Conservation (phyloP, 1,140 invertebrate species). For the Drosophila tsacasi region DNA sequence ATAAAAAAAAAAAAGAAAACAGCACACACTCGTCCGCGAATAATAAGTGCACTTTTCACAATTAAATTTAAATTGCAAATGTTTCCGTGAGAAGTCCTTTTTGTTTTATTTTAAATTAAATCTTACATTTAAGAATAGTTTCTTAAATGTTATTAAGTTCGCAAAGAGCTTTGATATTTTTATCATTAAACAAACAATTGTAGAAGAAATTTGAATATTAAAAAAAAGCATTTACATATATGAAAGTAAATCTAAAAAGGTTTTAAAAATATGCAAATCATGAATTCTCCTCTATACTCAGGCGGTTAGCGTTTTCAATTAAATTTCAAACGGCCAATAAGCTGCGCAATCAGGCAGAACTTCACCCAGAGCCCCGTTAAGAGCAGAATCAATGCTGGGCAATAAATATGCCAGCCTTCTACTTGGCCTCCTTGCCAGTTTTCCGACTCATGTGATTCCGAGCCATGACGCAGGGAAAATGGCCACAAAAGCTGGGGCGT, state of each 20-base stretch:
- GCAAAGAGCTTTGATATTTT: neutral
- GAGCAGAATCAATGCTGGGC: conserved; percentile 37
- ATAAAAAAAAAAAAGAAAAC: neutral
- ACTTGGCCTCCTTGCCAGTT: conserved; percentile 32
- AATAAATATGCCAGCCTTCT: conserved; percentile 45
- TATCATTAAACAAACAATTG: neutral
- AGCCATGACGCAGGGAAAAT: conserved; percentile 41
- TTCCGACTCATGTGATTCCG: conserved; percentile 37
- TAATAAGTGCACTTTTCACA: conserved; percentile 3
- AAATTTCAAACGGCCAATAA: conserved; percentile 10
- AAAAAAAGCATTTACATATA: neutral
- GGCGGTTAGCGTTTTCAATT: conserved; percentile 7
- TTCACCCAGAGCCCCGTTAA: conserved; percentile 31
- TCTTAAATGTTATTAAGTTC: neutral
- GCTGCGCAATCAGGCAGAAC: conserved; percentile 22
- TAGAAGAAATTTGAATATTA: neutral
- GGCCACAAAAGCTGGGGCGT: conserved; percentile 28
- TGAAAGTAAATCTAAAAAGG: neutral
- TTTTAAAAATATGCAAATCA: neutral
- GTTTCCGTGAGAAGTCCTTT: neutral
- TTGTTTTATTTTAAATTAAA: neutral
- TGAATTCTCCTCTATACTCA: neutral
- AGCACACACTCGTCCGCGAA: neutral
- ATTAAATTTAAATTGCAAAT: conserved; percentile 3
- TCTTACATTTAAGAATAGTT: neutral